A percentile compares a stretch with the other conserved stretches of the same genome.
phyloP scores from a whole-genome alignment of 2,888 invertebrate genomes.

The Cosmorhoe ocellata region DNA sequence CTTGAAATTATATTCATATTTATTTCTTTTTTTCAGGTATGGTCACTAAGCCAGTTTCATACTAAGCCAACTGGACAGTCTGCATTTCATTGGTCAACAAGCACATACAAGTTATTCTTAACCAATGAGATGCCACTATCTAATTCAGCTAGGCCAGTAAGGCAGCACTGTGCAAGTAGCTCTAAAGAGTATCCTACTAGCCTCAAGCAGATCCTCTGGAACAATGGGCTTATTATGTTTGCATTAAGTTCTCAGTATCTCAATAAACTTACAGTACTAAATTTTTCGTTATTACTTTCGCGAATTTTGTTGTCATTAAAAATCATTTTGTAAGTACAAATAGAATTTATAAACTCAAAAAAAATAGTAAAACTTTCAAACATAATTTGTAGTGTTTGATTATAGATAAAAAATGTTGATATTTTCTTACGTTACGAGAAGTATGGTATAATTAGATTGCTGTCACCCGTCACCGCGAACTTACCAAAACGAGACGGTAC shows the following conservation, averaged over 20 bases:
- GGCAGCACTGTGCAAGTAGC: neutral
- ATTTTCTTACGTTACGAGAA: too few species aligned
- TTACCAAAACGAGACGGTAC: too few species aligned
- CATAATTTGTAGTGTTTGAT: conserved; percentile 50
- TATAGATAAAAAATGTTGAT: conserved; percentile 34
- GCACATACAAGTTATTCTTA: neutral
- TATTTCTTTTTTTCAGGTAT: conserved; percentile 65
- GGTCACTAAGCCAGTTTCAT: conserved; percentile 64
- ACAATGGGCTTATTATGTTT: conserved; percentile 60
- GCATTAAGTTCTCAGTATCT: conserved; percentile 69
- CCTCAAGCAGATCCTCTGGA: conserved; percentile 36
- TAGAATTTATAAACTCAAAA: conserved; percentile 46
- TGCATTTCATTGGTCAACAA: neutral
- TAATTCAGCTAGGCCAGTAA: neutral
- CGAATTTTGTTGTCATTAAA: conserved; percentile 46
- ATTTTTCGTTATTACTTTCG: conserved; percentile 67
- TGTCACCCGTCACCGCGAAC: too few species aligned
- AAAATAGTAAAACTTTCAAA: conserved; percentile 57
- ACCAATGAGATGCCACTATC: conserved; percentile 2
- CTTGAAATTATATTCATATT: too few species aligned
- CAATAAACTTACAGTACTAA: conserved; percentile 62
- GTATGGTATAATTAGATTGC: too few species aligned
- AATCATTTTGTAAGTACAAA: conserved; percentile 45
- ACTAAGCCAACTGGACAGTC: neutral
- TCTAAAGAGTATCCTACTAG: conserved; percentile 17